Percentiles rank a stretch among this genome's conserved stretches.
Conservation (phyloP, 2,888 invertebrate species). For the Torymus texanus region DNA sequence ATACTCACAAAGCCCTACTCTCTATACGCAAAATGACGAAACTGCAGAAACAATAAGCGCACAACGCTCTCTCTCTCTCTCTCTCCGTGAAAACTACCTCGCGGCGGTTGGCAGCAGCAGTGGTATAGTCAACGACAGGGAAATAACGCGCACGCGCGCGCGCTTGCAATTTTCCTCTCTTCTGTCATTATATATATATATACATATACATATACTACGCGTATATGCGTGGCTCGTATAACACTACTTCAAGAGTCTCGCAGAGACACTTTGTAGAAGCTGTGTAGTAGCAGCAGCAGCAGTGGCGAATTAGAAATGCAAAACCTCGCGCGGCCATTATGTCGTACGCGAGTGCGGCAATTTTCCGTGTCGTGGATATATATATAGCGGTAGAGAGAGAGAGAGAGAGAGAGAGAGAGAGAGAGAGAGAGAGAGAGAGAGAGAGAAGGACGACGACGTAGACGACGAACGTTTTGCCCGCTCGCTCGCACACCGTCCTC, state of each 20-base stretch:
- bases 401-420: neutral
- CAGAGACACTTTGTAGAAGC: constrained; percentile 18
- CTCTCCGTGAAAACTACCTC: constrained; percentile 5
- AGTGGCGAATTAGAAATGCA: constrained; percentile 60
- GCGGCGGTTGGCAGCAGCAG: too few relatives aligned
- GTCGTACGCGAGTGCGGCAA: constrained; percentile 37
- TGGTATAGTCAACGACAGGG: constrained; percentile 13
- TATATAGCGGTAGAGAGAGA: neutral
- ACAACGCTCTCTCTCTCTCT: neutral
- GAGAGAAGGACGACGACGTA: neutral
- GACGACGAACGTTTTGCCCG: neutral
- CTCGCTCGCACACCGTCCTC: neutral
- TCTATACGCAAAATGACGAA: constrained; percentile 44
- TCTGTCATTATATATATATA: constrained; percentile 36
- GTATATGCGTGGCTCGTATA: too few relatives aligned
- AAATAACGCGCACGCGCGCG: constrained; percentile 22
- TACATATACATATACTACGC: neutral
- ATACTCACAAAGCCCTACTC: neutral
- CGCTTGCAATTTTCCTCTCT: constrained; percentile 35
- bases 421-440: neutral
- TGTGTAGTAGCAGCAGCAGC: neutral
- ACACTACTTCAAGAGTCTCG: neutral
- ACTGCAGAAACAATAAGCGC: constrained; percentile 50
- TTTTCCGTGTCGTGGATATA: constrained; percentile 27
- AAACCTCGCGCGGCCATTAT: constrained; percentile 52